These are phyloP conservation scores for Amblyornis subalaris DNA, from an alignment of 2,113 vertebrate genomes.

Conservation along the genomic window DNA sequence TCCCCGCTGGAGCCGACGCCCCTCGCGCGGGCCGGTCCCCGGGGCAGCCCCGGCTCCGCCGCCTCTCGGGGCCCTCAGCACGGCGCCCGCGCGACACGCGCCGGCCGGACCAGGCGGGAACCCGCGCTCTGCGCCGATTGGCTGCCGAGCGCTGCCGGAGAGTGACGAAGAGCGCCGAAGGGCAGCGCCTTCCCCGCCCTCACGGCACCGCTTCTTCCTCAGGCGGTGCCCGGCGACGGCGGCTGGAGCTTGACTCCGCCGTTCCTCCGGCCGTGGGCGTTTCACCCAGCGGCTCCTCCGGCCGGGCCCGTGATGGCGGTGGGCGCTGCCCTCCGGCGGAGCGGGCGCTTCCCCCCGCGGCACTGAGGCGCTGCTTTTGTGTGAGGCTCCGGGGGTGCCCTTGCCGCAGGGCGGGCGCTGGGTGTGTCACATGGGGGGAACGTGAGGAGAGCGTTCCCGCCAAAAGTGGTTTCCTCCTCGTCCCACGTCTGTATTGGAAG, in stretches of 20 bases:
- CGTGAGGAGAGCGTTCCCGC: rapidly evolving
- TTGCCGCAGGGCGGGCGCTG: too few relatives aligned
- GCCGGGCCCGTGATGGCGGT: too few relatives aligned
- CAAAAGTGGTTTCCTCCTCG: rapidly evolving
- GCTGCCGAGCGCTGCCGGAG: not conserved
- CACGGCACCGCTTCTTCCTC: rapidly evolving
- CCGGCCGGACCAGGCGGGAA: not conserved
- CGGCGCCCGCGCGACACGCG: not conserved
- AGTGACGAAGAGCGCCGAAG: not conserved
- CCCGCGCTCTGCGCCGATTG: not conserved
- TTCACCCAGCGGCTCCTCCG: too few relatives aligned
- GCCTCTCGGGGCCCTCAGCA: not conserved
- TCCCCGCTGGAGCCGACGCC: rapidly evolving
- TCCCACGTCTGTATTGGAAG: rapidly evolving
- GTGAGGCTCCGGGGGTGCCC: not conserved
- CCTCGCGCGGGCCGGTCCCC: rapidly evolving
- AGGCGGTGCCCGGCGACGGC: too few relatives aligned
- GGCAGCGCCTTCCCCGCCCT: too few relatives aligned
- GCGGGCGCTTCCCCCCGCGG: not conserved
- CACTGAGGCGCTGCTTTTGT: too few relatives aligned
- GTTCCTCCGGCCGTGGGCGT: too few relatives aligned
- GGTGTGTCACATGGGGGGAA: rapidly evolving
- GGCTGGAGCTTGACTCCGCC: too few relatives aligned
- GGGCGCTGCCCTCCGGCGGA: too few relatives aligned
- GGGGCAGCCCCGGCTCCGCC: rapidly evolving